phyloP scores from a whole-genome alignment of 2,113 vertebrate genomes.

The Anoplopoma fimbria region DNA sequence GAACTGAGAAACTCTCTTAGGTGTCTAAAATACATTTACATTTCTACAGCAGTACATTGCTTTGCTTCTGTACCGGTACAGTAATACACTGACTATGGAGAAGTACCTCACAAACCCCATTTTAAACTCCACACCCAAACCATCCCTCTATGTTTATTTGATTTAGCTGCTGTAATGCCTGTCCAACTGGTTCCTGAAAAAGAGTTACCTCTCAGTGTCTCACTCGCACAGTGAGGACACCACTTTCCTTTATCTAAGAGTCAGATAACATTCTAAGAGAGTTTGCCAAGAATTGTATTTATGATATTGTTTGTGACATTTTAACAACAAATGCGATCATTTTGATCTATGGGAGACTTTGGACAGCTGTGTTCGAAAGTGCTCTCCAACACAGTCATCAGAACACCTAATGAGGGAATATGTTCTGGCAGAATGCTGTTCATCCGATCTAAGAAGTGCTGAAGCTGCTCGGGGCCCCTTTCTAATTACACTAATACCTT shows the following conservation, averaged over 20 bases:
- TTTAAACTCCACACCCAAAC: too few relatives aligned
- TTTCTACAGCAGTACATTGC: too few relatives aligned
- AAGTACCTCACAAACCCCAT: too few relatives aligned
- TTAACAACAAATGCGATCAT: background rate
- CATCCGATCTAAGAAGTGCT: background rate
- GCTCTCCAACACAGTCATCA: too few relatives aligned
- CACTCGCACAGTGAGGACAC: background rate
- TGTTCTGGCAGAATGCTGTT: background rate
- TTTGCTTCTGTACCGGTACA: too few relatives aligned
- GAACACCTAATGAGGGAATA: background rate
- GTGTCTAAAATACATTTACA: too few relatives aligned
- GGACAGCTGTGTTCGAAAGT: too few relatives aligned
- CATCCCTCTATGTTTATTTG: background rate
- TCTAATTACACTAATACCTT: background rate
- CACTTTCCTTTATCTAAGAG: background rate
- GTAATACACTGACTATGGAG: too few relatives aligned
- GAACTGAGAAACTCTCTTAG: too few relatives aligned
- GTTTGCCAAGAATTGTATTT: too few relatives aligned
- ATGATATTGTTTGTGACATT: background rate
- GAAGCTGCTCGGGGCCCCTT: background rate
- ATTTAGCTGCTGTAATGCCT: background rate
- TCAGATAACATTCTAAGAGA: too few relatives aligned
- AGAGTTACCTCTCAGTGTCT: background rate
- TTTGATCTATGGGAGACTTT: too few relatives aligned
- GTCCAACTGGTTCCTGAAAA: background rate